Evolutionary conservation across 2,888 invertebrate species (phyloP), one percentile per base, ranked within the genome.

Genomic region (Mesorhabditis spiculigera): DNA sequence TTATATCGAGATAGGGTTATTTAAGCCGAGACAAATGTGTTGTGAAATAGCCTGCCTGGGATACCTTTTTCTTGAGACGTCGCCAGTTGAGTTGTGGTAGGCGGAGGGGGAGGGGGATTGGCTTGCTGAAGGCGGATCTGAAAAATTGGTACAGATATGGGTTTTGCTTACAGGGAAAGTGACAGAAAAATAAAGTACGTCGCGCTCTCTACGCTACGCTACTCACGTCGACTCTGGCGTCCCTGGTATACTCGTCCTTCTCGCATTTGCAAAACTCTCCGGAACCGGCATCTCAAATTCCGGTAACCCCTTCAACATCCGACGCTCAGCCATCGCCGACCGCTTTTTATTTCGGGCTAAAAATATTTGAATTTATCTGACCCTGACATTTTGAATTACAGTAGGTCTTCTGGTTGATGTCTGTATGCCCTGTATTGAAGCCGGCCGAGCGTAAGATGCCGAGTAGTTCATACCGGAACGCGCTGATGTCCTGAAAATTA

Each of bases 371-470:
- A 5, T 65, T 4, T 10, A 65, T 10, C 65, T 50, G 2, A 13
- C n/a, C 2, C 8, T 28, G 5, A 8, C 10, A 5, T 43, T 16
- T 42, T 66, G 43, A 74, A 72, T 71, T 64, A 80, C 80, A 78
- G 65, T 73, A 79, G 8, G 78, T 75, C 68, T 80, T 80, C 73
- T 82, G 82, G 68, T 76, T 77, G 43, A 79, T 80, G 68, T 79
- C 78, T 1, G 77, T 76, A 70, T 81, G 81, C 6, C 82, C 82
- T 0, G 81, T 82, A 45, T 78, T 73, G 74, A 76, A 81, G 84
- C 95, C 95, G 78, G 94, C 94, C 88, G 93, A 93, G 87, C 93
- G 93, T 75, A 97, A 90, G 83, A 97, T 95, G 89, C 96, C 96
- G 70, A 97, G 92, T 63, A 97, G 90, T 88, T 97, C 97, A 89